Conservation (phyloP, 2,113 vertebrate species). For the Pomatorhinus ruficollis region DNA sequence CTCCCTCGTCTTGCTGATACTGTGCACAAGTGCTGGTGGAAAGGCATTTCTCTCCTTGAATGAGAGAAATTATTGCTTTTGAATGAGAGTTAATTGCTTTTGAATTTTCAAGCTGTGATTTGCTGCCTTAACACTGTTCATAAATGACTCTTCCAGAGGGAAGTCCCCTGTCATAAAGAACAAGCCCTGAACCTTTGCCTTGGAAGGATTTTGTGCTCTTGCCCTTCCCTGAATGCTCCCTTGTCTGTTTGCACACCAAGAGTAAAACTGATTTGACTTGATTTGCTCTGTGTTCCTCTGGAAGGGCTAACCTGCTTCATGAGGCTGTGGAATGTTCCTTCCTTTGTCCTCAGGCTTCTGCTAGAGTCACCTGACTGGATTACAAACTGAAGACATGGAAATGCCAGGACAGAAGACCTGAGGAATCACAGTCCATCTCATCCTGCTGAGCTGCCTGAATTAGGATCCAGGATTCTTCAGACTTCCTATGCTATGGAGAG, state of each 20-base stretch:
- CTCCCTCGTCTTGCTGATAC: neutral
- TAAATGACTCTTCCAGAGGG: neutral
- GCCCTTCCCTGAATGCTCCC: neutral
- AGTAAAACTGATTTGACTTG: neutral
- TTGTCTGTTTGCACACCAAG: neutral
- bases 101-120: conserved; percentile 17
- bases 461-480: neutral
- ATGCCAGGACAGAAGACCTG: neutral
- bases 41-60: neutral
- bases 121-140: neutral
- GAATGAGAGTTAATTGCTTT: neutral
- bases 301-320: neutral
- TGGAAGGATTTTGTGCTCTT: neutral
- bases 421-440: neutral
- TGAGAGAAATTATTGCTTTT: neutral
- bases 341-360: neutral
- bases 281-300: neutral
- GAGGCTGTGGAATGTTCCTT: neutral
- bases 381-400: neutral
- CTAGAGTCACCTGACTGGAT: neutral
- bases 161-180: neutral
- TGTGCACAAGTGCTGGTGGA: neutral
- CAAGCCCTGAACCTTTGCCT: neutral
- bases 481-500: neutral
- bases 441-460: neutral